These are phyloP conservation scores for Eurypyga helias DNA, from an alignment of 2,113 vertebrate species.

Conservation along the genomic window DNA sequence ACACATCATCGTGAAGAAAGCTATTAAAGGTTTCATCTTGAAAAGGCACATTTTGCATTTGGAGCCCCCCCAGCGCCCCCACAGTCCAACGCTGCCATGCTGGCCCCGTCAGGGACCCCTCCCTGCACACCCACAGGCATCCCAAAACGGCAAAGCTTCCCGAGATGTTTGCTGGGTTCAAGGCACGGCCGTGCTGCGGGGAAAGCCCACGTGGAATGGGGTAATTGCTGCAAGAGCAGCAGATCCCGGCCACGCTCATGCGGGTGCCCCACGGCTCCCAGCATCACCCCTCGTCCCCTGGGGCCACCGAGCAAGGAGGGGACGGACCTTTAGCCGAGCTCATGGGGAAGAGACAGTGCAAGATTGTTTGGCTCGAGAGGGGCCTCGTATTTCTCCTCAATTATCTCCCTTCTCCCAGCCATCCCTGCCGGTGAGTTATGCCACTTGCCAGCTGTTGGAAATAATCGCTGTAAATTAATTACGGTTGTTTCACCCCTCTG, in stretches of 20 bases:
- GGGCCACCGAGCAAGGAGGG: not conserved
- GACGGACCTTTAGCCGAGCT: not conserved
- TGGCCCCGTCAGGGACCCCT: not conserved
- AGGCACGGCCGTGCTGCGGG: not conserved
- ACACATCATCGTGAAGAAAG: not conserved
- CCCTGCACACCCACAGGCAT: rapidly evolving
- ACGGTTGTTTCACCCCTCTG: constrained; percentile 47
- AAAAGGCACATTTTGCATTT: not conserved
- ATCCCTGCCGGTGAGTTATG: not conserved
- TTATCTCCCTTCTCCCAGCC: not conserved
- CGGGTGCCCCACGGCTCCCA: not conserved
- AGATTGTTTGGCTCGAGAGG: not conserved
- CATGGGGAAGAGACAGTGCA: rapidly evolving
- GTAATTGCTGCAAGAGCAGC: not conserved
- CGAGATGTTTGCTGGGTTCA: rapidly evolving
- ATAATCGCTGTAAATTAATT: constrained; percentile 72
- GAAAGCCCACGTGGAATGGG: rapidly evolving
- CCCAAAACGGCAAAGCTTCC: not conserved
- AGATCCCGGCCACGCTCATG: rapidly evolving
- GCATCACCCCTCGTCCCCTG: rapidly evolving
- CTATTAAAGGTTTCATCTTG: not conserved
- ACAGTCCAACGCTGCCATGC: not conserved
- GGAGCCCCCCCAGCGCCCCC: not conserved
- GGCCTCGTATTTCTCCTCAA: not conserved
- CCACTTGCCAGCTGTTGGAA: constrained; percentile 68